phyloP scores from a whole-genome alignment of 1,140 invertebrate genomes.

The Chrysoperla carnea region DNA sequence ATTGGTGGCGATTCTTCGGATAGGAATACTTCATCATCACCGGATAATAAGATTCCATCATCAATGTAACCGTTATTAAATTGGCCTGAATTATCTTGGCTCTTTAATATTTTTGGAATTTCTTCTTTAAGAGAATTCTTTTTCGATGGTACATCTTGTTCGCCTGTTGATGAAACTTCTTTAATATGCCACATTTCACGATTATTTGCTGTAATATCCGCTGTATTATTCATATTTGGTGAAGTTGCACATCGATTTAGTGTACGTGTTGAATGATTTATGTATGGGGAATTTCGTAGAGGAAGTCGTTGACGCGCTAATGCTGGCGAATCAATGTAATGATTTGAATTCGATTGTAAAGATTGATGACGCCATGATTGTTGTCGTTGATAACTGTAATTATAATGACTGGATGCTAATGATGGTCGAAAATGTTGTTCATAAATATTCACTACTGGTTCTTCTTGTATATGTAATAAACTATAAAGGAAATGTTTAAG shows the following conservation, averaged over 20 bases:
- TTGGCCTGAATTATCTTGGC: too few species aligned
- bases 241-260: too few species aligned
- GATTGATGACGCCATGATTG: constrained; percentile 10
- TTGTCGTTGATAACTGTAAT: constrained; percentile 18
- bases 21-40: constrained; percentile 12
- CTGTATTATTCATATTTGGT: not conserved
- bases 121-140: too few species aligned
- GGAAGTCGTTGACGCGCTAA: too few species aligned
- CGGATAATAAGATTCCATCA: not conserved
- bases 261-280: too few species aligned
- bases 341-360: too few species aligned
- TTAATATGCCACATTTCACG: constrained; percentile 1
- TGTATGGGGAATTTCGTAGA: too few species aligned
- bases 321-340: too few species aligned
- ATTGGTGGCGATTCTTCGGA: too few species aligned
- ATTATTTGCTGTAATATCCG: not conserved
- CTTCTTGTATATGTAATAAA: constrained; percentile 27
- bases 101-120: too few species aligned
- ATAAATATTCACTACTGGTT: constrained; percentile 18
- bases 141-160: not conserved
- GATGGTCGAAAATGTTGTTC: not conserved
- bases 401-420: not conserved
- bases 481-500: constrained; percentile 43
- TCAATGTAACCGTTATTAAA: too few species aligned
- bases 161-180: not conserved